A percentile compares a stretch with the other conserved stretches of the same genome.
Conservation (phyloP, 2,888 invertebrate genomes). For the Protula sp. region DNA sequence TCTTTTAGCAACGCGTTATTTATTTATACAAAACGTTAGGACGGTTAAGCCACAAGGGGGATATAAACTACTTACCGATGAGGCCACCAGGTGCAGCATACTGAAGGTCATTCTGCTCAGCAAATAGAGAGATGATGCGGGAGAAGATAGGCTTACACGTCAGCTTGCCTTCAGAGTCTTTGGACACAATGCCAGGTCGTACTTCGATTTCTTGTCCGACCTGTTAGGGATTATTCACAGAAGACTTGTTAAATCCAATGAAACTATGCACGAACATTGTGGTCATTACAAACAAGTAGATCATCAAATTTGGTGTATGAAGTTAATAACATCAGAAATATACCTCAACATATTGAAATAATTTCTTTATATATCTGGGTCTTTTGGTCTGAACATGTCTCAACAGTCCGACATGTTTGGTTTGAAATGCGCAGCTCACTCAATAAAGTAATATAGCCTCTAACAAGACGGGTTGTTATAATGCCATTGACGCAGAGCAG, state of each 20-base stretch:
- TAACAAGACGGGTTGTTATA: no score
- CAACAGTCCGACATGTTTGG: no score
- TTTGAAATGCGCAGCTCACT: no score
- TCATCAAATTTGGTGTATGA: not conserved
- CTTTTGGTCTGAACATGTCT: no score
- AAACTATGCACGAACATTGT: not conserved
- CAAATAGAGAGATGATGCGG: slow-evolving; percentile 90
- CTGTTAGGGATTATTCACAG: slow-evolving; percentile 43
- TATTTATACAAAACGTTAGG: no score
- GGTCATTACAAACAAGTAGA: not conserved
- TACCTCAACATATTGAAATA: no score
- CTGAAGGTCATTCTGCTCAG: slow-evolving; percentile 95
- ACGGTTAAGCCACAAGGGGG: no score
- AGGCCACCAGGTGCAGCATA: slow-evolving; percentile 99
- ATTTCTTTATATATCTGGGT: no score
- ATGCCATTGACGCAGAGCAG: no score
- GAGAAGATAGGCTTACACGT: slow-evolving; percentile 96
- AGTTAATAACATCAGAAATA: no score
- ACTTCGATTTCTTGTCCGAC: slow-evolving; percentile 99
- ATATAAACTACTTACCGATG: slow-evolving; percentile 72
- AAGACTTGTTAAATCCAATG: not conserved
- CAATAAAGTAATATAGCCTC: no score
- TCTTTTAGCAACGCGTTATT: no score
- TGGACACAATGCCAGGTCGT: slow-evolving; percentile 93
- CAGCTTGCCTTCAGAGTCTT: slow-evolving; percentile 89